A percentile compares a stretch with the other conserved stretches of the same genome.
Conservation (phyloP, 1,140 invertebrate genomes). For the Bacillus rossius region DNA sequence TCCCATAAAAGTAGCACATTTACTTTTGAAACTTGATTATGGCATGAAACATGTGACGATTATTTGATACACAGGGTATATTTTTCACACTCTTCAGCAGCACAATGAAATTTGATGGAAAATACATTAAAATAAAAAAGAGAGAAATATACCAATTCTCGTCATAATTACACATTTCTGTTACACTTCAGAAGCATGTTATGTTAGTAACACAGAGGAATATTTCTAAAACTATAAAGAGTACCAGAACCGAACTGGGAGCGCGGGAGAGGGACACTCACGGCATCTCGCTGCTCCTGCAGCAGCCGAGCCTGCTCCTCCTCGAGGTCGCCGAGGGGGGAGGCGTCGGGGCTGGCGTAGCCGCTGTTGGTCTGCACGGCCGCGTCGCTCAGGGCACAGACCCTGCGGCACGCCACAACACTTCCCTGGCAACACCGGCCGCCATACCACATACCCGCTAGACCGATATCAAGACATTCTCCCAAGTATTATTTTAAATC, state of each 20-base stretch:
- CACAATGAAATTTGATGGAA: no score
- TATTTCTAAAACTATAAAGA: not conserved
- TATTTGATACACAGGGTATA: no score
- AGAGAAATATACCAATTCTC: no score
- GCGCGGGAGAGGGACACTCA: slow-evolving; percentile 25
- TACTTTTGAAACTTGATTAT: no score
- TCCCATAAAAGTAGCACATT: no score
- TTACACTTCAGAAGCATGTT: not conserved
- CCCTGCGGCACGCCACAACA: not conserved
- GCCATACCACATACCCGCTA: not conserved
- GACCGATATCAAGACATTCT: no score
- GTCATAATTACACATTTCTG: not conserved
- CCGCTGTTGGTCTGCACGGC: not conserved
- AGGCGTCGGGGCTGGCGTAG: not conserved
- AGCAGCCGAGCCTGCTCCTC: slow-evolving; percentile 40
- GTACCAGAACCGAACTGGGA: no score
- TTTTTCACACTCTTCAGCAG: no score
- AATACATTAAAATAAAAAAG: no score
- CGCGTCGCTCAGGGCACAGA: not conserved
- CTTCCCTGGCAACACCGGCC: no score
- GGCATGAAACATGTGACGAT: no score
- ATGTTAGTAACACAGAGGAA: not conserved
- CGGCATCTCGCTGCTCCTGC: slow-evolving; percentile 59
- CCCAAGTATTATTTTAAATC: no score
- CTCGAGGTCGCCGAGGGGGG: slow-evolving; percentile 16